Conservation (phyloP, 2,797 vertebrate species). For the Pelobates cultripes region DNA sequence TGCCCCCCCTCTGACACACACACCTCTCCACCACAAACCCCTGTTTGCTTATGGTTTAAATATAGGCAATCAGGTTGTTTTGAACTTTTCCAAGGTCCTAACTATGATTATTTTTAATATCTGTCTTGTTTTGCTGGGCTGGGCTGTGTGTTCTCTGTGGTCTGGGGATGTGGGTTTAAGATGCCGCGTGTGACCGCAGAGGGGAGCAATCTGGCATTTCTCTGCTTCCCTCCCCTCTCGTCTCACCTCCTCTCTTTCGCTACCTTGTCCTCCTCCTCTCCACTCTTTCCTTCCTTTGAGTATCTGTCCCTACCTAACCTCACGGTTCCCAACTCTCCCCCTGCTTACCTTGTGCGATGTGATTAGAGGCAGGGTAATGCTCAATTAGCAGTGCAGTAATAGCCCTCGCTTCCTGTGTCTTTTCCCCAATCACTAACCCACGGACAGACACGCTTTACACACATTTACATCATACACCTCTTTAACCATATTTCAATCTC, state of each 20-base stretch:
- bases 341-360: neutral
- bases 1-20: conserved; percentile 18
- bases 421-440: neutral
- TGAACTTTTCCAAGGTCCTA: conserved; percentile 51
- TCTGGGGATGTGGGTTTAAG: conserved; percentile 51
- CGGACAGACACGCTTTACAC: neutral
- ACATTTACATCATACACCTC: neutral
- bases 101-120: conserved; percentile 55
- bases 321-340: neutral
- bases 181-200: conserved; percentile 43
- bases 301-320: conserved; percentile 50
- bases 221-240: conserved; percentile 18
- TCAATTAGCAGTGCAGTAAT: neutral
- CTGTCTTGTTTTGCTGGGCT: conserved; percentile 50
- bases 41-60: conserved; percentile 53
- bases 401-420: conserved; percentile 2
- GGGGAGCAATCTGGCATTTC: conserved; percentile 48
- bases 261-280: conserved; percentile 34
- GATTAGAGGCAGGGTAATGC: conserved; percentile 1
- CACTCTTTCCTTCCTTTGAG: conserved; percentile 16
- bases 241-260: conserved; percentile 39
- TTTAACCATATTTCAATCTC: neutral
- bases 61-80: conserved; percentile 52
- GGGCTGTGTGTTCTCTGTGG: conserved; percentile 52
- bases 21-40: conserved; percentile 35